phyloP scores from a whole-genome alignment of 2,888 invertebrate genomes.

The Pecten maximus region DNA sequence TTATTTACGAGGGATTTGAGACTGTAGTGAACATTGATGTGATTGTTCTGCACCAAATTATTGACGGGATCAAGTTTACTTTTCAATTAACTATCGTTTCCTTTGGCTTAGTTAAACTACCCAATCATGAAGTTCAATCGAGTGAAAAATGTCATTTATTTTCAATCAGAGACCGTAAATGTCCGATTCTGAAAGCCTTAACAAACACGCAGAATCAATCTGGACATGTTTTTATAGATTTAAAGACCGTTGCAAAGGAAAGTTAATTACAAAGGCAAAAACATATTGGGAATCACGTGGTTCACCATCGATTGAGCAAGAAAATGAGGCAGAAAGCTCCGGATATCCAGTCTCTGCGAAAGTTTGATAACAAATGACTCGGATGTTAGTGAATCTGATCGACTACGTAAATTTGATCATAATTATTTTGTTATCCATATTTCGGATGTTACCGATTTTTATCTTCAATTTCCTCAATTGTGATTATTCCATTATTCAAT shows the following conservation, averaged over 20 bases:
- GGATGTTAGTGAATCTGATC: background rate
- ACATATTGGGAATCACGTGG: background rate
- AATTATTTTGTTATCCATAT: slow-evolving; percentile 23
- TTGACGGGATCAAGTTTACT: slow-evolving; percentile 2
- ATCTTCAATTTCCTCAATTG: background rate
- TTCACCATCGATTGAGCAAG: background rate
- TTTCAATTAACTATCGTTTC: background rate
- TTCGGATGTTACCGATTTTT: background rate
- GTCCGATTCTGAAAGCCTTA: background rate
- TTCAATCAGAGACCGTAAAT: slow-evolving; percentile 4
- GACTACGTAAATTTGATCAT: background rate
- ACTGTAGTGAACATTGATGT: background rate
- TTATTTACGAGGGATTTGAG: background rate
- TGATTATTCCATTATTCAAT: slow-evolving; percentile 2
- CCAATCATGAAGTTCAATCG: background rate
- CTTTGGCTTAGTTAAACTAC: background rate
- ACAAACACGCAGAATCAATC: background rate
- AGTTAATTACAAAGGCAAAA: background rate
- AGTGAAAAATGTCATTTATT: slow-evolving; percentile 29
- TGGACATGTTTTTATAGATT: background rate
- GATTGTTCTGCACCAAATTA: background rate
- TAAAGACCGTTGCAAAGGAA: background rate
- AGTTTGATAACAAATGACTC: background rate
- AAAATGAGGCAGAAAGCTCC: background rate
- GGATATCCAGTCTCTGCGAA: background rate